Conservation (phyloP, 1,140 invertebrate species). For the Diabrotica undecimpunctata region DNA sequence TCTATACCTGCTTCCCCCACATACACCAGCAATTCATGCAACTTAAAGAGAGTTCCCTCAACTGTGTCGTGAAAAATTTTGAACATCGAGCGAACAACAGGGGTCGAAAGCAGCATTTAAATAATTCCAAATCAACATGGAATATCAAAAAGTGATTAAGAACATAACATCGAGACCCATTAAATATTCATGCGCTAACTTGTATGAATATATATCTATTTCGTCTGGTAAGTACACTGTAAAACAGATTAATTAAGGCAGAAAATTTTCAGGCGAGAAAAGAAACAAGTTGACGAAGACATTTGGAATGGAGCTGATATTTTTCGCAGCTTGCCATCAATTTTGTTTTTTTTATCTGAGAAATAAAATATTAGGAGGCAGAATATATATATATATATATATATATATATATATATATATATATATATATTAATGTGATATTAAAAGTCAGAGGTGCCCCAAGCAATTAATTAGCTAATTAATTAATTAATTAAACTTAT, state of each 20-base stretch:
- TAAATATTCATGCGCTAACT: neutral
- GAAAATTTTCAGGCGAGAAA: no score
- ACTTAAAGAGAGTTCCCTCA: neutral
- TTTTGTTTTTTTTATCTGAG: no score
- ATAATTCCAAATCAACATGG: conserved; percentile 2
- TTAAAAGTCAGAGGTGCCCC: no score
- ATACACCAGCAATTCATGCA: neutral
- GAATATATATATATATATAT: no score
- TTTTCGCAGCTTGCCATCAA: no score
- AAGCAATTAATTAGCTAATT: no score
- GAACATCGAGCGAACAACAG: conserved; percentile 1
- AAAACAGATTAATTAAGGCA: neutral
- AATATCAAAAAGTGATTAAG: conserved; percentile 3
- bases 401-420: no score
- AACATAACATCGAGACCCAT: neutral
- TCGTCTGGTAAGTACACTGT: conserved; percentile 1
- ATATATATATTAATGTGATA: no score
- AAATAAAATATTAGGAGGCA: no score
- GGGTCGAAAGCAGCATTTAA: conserved; percentile 1
- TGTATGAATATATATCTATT: neutral
- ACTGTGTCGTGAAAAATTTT: conserved; percentile 1
- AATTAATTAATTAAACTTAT: no score
- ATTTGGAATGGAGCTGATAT: no score
- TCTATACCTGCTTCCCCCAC: neutral
- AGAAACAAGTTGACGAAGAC: no score